phyloP scores from a whole-genome alignment of 1,140 invertebrate genomes.

The Macrobrachium rosenbergii region DNA sequence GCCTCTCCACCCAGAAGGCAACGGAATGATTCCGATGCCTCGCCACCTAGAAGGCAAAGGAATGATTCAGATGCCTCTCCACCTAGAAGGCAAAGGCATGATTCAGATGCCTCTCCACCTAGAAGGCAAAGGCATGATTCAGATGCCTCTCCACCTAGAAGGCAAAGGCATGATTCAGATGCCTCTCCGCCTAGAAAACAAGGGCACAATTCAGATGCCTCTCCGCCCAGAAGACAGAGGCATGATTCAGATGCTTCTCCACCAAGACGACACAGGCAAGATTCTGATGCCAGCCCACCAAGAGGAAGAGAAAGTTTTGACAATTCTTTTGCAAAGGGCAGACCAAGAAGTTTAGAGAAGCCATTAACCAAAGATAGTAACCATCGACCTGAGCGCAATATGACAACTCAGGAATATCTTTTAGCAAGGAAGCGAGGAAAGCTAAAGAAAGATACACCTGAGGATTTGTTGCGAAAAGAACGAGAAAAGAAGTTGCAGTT shows the following conservation, averaged over 20 bases:
- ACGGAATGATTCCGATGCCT: slow-evolving; percentile 11
- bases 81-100: slow-evolving; percentile 48
- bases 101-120: slow-evolving; percentile 58
- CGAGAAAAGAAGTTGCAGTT: slow-evolving; percentile 59
- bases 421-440: slow-evolving; percentile 51
- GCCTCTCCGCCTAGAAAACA: slow-evolving; percentile 61
- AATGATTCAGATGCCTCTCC: slow-evolving; percentile 24
- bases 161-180: slow-evolving; percentile 66
- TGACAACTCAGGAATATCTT: slow-evolving; percentile 62
- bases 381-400: slow-evolving; percentile 50
- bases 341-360: too few relatives aligned
- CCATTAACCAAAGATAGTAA: slow-evolving; percentile 51
- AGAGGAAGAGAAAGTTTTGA: slow-evolving; percentile 57
- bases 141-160: slow-evolving; percentile 60
- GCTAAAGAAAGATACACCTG: slow-evolving; percentile 61
- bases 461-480: slow-evolving; percentile 57
- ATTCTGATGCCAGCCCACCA: slow-evolving; percentile 29
- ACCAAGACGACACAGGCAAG: too few relatives aligned
- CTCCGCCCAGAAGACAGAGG: slow-evolving; percentile 64
- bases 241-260: slow-evolving; percentile 43
- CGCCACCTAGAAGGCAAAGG: slow-evolving; percentile 22
- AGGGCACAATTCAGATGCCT: slow-evolving; percentile 67
- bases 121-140: slow-evolving; percentile 19
- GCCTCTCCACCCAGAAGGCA: background rate
- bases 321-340: too few relatives aligned